Conservation (phyloP, 1,140 invertebrate genomes). For the Ips typographus region DNA sequence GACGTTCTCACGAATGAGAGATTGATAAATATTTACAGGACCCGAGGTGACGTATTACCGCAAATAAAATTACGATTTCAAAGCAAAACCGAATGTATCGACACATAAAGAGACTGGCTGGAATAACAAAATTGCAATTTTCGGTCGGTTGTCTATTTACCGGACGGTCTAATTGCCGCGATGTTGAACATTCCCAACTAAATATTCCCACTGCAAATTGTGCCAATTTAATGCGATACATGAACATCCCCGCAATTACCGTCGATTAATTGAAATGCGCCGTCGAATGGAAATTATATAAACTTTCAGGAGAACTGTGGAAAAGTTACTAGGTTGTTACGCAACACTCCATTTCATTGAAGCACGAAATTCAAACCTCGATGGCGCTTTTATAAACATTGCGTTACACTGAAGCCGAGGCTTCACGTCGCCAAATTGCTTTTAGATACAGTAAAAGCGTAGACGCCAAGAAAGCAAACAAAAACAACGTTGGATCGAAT, state of each 20-base stretch:
- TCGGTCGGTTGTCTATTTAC: conserved; percentile 12
- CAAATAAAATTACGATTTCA: background rate
- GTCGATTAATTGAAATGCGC: conserved; percentile 19
- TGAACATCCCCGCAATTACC: conserved; percentile 15
- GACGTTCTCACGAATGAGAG: background rate
- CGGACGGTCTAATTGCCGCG: conserved; percentile 9
- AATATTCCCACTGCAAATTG: conserved; percentile 18
- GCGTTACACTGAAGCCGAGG: no score
- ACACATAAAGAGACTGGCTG: conserved; percentile 1
- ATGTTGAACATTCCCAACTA: conserved; percentile 11
- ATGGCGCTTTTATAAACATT: no score
- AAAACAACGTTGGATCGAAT: background rate
- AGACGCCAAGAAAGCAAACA: no score
- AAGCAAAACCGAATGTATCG: background rate
- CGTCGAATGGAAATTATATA: conserved; percentile 16
- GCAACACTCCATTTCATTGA: background rate
- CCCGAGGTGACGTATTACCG: background rate
- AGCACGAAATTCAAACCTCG: no score
- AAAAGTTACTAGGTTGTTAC: background rate
- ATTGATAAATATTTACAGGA: no score
- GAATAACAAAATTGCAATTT: conserved; percentile 6
- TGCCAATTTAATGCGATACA: conserved; percentile 18
- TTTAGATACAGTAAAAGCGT: no score
- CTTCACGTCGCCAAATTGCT: no score
- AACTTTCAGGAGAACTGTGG: conserved; percentile 2